phyloP scores from a whole-genome alignment of 1,140 invertebrate species.

The Lepidotrigona ventralis region DNA sequence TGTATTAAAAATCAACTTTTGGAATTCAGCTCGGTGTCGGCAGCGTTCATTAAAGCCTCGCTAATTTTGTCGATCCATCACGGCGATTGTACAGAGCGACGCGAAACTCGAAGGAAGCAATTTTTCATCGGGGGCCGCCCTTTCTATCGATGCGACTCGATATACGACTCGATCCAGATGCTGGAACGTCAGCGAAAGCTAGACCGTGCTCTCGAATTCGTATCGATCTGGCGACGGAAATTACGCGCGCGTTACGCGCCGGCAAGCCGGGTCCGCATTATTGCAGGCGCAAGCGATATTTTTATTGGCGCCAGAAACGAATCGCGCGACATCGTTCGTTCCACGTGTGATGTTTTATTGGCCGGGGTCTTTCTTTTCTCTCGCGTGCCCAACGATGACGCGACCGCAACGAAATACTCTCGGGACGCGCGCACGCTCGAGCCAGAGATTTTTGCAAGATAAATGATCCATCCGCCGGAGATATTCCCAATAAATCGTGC shows the following conservation, averaged over 20 bases:
- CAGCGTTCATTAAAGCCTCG: not conserved
- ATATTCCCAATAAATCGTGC: not conserved
- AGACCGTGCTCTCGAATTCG: not conserved
- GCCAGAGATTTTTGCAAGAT: not conserved
- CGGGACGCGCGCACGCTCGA: no score
- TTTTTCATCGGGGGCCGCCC: not conserved
- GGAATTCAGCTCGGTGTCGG: not conserved
- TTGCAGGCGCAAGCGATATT: constrained; percentile 38
- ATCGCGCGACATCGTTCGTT: constrained; percentile 33
- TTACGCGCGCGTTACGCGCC: constrained; percentile 45
- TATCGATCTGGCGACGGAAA: constrained; percentile 35
- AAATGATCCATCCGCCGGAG: not conserved
- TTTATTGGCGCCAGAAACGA: constrained; percentile 30
- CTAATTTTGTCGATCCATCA: not conserved
- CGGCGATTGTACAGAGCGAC: not conserved
- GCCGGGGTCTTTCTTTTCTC: not conserved
- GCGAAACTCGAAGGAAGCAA: not conserved
- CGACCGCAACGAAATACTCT: not conserved
- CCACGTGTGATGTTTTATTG: constrained; percentile 21
- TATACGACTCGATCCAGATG: not conserved
- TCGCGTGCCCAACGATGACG: not conserved
- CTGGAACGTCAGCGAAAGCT: constrained; percentile 23
- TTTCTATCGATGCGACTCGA: not conserved
- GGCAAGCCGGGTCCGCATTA: constrained; percentile 17
- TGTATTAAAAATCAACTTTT: no score